Evolutionary conservation across 2,113 vertebrate species (phyloP).

Genomic region (Leucopsar rothschildi): DNA sequence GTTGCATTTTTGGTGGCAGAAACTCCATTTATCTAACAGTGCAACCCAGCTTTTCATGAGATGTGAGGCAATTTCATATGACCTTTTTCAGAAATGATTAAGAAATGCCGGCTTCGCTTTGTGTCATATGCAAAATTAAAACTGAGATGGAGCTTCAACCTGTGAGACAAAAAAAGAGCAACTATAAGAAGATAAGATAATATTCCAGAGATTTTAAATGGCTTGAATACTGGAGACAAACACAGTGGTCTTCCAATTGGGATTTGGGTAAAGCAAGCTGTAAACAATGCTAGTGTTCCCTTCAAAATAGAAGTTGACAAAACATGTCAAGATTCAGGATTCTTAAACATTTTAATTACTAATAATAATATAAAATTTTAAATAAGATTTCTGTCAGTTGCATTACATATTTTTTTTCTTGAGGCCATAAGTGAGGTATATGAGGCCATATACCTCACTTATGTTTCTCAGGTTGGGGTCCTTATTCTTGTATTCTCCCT

Average conservation of each 20-base stretch:
- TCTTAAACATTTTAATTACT: not conserved
- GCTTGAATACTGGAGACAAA: not conserved
- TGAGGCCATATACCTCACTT: not conserved
- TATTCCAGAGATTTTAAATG: not conserved
- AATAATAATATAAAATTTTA: not conserved
- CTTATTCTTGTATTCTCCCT: not conserved
- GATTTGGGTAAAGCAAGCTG: not conserved
- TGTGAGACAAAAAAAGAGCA: not conserved
- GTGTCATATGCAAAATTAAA: not conserved
- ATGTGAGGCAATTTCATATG: not conserved
- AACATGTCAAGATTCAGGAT: not conserved
- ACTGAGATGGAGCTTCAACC: not conserved
- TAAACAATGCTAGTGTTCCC: not conserved
- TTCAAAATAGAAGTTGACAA: rapidly evolving
- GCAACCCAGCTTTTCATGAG: not conserved
- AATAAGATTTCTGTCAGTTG: not conserved
- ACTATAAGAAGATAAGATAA: not conserved
- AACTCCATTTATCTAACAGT: not conserved
- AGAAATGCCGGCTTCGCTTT: not conserved
- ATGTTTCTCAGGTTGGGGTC: not conserved
- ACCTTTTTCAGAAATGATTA: not conserved
- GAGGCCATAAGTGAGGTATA: too few relatives aligned
- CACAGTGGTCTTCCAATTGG: not conserved
- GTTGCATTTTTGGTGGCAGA: not conserved
- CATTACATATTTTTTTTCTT: not conserved